Percentiles rank a stretch among this genome's conserved stretches.
These are phyloP conservation scores for Hippocampus mohnikei DNA, from an alignment of 2,113 vertebrate genomes.

Conservation along the genomic window DNA sequence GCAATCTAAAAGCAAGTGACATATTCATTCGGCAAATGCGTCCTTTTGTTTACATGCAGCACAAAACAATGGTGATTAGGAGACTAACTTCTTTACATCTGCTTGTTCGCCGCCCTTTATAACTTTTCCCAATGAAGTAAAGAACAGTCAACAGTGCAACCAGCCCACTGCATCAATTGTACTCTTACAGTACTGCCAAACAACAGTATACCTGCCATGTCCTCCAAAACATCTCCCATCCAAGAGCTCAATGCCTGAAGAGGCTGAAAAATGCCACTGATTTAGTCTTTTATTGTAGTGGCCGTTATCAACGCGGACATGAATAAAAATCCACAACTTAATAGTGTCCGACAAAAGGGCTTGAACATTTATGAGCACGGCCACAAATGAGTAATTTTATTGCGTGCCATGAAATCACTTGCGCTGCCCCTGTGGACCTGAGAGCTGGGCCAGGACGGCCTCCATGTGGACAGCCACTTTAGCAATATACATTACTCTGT, in stretches of 20 bases:
- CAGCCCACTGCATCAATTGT: slow-evolving; percentile 9
- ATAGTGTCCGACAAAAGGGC: slow-evolving; percentile 17
- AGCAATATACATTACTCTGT: not conserved
- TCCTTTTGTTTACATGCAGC: not conserved
- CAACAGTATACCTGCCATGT: not conserved
- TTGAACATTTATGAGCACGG: slow-evolving; percentile 19
- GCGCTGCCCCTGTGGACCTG: not conserved
- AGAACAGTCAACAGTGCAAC: slow-evolving; percentile 13
- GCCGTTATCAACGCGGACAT: slow-evolving; percentile 3
- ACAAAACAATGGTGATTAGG: slow-evolving; percentile 7
- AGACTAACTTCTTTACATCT: not conserved
- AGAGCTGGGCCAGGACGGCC: slow-evolving; percentile 5
- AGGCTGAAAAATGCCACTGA: slow-evolving; percentile 6
- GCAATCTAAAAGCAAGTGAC: slow-evolving; percentile 31
- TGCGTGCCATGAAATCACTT: slow-evolving; percentile 14
- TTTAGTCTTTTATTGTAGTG: slow-evolving; percentile 9
- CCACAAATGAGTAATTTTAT: slow-evolving; percentile 21
- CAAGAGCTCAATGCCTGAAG: slow-evolving; percentile 11
- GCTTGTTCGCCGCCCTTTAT: not conserved
- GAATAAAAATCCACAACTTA: not conserved
- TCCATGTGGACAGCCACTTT: slow-evolving; percentile 1
- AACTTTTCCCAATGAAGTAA: slow-evolving; percentile 6
- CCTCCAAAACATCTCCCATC: slow-evolving; percentile 19
- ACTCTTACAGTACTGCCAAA: slow-evolving; percentile 22
- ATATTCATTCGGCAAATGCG: not conserved